A percentile compares a stretch with the other conserved stretches of the same genome.
Conservation (phyloP, 2,797 vertebrate species). For the Perodicticus potto region DNA sequence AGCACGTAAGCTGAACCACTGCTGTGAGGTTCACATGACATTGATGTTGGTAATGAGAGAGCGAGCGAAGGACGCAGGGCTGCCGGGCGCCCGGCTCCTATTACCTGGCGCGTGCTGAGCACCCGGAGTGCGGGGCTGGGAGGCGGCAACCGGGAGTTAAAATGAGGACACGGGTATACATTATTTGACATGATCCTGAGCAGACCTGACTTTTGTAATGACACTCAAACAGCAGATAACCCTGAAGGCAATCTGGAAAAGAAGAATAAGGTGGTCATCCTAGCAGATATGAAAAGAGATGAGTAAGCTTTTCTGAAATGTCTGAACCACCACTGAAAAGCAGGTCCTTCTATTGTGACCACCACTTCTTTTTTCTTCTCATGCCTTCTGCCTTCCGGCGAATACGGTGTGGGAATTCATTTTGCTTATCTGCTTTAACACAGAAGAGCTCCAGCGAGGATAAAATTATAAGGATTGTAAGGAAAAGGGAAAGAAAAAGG, state of each 20-base stretch:
- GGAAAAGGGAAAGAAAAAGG: slow-evolving; percentile 53
- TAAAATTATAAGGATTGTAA: slow-evolving; percentile 34
- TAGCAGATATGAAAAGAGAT: background rate
- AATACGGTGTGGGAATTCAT: slow-evolving; percentile 31
- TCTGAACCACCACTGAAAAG: slow-evolving; percentile 46
- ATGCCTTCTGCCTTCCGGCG: slow-evolving; percentile 41
- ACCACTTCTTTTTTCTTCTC: slow-evolving; percentile 56
- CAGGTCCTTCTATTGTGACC: slow-evolving; percentile 54
- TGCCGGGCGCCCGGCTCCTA: background rate
- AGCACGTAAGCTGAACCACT: background rate
- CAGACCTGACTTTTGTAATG: slow-evolving; percentile 74
- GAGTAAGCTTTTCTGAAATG: slow-evolving; percentile 45
- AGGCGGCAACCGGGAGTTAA: slow-evolving; percentile 45
- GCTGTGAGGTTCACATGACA: slow-evolving; percentile 27
- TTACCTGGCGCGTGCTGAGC: slow-evolving; percentile 10
- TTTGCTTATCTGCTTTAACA: slow-evolving; percentile 61
- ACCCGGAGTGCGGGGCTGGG: background rate
- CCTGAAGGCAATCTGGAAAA: slow-evolving; percentile 40
- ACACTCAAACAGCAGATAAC: slow-evolving; percentile 65
- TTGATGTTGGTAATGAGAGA: background rate
- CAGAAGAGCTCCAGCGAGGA: slow-evolving; percentile 30
- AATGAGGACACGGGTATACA: background rate
- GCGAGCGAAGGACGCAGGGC: background rate
- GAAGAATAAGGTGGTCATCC: background rate
- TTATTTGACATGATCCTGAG: slow-evolving; percentile 22